Conservation (phyloP, 2,888 invertebrate species). For the Chrysolina oricalcia region DNA sequence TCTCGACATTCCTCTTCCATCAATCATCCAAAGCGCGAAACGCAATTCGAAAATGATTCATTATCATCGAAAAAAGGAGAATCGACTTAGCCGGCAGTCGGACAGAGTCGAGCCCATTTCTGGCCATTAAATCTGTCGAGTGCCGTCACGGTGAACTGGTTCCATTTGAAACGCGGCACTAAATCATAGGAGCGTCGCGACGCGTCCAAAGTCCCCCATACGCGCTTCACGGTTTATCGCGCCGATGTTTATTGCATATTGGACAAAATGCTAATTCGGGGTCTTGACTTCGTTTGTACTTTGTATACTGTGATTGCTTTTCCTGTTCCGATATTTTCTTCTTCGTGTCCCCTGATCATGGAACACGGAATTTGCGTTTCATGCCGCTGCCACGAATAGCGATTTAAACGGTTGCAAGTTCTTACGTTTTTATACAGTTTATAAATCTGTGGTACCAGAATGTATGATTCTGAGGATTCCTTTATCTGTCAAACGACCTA, state of each 20-base stretch:
- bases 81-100: slow-evolving; percentile 18
- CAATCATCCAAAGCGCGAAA: slow-evolving; percentile 17
- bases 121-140: slow-evolving; percentile 45
- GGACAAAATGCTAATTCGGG: slow-evolving; percentile 63
- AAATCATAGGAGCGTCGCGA: slow-evolving; percentile 64
- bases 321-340: background rate
- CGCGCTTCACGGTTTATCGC: slow-evolving; percentile 56
- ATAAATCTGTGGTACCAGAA: too few relatives aligned
- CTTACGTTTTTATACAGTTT: too few relatives aligned
- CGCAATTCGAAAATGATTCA: slow-evolving; percentile 44
- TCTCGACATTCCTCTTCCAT: background rate
- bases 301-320: slow-evolving; percentile 9
- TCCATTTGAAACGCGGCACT: slow-evolving; percentile 66
- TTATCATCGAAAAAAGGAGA: slow-evolving; percentile 46
- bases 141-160: slow-evolving; percentile 66
- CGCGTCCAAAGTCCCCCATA: slow-evolving; percentile 51
- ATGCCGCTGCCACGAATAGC: too few relatives aligned
- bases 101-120: slow-evolving; percentile 30
- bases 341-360: background rate
- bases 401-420: too few relatives aligned
- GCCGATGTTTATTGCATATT: slow-evolving; percentile 64
- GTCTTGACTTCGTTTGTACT: slow-evolving; percentile 36
- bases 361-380: background rate
- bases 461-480: too few relatives aligned
- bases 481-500: too few relatives aligned